Conservation (phyloP, 2,888 invertebrate species). For the Gisinianus flammeolus region DNA sequence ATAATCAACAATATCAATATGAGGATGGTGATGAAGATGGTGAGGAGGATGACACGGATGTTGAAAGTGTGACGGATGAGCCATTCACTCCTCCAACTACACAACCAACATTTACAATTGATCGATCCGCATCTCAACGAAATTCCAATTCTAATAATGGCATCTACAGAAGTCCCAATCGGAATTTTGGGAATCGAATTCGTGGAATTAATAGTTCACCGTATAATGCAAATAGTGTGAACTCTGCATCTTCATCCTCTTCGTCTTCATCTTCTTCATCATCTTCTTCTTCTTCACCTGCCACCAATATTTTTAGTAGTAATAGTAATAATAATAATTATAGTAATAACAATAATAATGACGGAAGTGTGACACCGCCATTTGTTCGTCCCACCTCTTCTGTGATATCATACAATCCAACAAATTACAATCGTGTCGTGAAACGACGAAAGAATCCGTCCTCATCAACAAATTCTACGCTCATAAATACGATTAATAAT, state of each 20-base stretch:
- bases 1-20: no score
- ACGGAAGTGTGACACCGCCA: conserved; percentile 12
- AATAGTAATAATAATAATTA: neutral
- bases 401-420: conserved; percentile 49
- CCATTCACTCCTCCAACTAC: conserved; percentile 17
- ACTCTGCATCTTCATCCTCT: neutral
- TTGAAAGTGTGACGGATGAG: conserved; percentile 28
- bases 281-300: no score
- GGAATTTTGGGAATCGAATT: conserved; percentile 33
- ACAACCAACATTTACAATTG: neutral
- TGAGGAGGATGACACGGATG: conserved; percentile 1
- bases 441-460: conserved; percentile 48
- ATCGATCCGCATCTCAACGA: neutral
- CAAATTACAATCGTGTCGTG: conserved; percentile 50
- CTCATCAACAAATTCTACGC: neutral
- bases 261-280: neutral
- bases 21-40: neutral
- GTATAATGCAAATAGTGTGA: conserved; percentile 29
- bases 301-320: neutral
- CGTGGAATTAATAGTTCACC: conserved; percentile 38
- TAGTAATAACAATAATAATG: neutral
- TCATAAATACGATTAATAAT: neutral
- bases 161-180: neutral
- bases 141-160: neutral
- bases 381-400: conserved; percentile 39